phyloP scores from a whole-genome alignment of 2,797 vertebrate species.

The Leptodactylus fallax region DNA sequence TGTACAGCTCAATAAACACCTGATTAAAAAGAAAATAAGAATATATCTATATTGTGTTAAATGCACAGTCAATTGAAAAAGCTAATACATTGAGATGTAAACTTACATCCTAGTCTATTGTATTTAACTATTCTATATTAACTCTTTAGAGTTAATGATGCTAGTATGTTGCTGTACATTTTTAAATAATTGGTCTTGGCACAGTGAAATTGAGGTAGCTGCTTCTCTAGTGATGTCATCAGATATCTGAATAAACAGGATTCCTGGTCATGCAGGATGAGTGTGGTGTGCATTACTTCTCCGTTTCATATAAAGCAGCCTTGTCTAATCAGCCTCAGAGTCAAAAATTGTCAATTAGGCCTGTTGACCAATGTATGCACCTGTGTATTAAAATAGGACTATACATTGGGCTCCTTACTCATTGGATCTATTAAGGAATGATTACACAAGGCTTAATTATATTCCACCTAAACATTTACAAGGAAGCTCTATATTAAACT shows the following conservation, averaged over 20 bases:
- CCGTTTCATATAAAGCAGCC: slow-evolving; percentile 14
- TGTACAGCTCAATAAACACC: too few relatives aligned
- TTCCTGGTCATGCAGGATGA: slow-evolving; percentile 17
- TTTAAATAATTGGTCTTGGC: not conserved
- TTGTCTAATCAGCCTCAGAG: slow-evolving; percentile 19
- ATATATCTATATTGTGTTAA: too few relatives aligned
- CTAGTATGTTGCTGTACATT: not conserved
- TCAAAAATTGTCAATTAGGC: not conserved
- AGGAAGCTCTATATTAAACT: slow-evolving; percentile 2
- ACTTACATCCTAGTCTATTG: too few relatives aligned
- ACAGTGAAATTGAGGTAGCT: not conserved
- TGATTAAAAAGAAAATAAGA: too few relatives aligned
- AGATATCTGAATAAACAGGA: slow-evolving; percentile 30
- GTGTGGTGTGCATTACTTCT: slow-evolving; percentile 12
- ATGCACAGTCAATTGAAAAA: too few relatives aligned
- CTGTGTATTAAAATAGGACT: slow-evolving; percentile 16
- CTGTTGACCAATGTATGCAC: not conserved
- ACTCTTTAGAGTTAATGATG: not conserved
- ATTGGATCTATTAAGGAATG: not conserved
- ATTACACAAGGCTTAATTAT: slow-evolving; percentile 16
- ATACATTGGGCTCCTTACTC: not conserved
- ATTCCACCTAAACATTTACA: not conserved
- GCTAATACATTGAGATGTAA: too few relatives aligned
- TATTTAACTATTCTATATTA: too few relatives aligned
- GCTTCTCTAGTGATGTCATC: slow-evolving; percentile 20